Percentiles rank a stretch among this genome's conserved stretches.
These are phyloP conservation scores for Tethya wilhelma DNA, from an alignment of 37 sponge, comb jelly and placozoan species.

Conservation along the genomic window DNA sequence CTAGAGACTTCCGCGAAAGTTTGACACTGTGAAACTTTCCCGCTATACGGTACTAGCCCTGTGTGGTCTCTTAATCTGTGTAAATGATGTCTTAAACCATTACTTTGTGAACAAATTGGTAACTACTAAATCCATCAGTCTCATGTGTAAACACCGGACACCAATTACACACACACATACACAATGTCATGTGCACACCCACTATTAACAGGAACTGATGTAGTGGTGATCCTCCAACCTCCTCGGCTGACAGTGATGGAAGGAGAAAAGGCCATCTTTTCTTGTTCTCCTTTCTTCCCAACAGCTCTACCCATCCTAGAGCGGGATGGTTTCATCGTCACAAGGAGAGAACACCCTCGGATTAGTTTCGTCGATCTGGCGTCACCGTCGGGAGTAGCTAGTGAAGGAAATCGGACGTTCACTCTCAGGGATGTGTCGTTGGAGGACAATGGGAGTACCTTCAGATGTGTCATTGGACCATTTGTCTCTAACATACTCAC, in stretches of 20 bases:
- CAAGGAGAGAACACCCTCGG: background rate
- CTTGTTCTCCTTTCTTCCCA: conserved; percentile 1
- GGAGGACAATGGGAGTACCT: background rate
- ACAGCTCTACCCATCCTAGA: background rate
- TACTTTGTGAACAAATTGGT: no score
- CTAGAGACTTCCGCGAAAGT: no score
- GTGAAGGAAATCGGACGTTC: conserved; percentile 2
- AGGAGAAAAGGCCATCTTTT: background rate
- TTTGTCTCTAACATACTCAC: background rate
- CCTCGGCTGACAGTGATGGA: background rate
- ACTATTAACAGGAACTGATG: no score
- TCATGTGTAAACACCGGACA: no score
- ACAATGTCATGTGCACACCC: no score
- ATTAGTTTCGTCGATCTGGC: background rate
- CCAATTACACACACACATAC: no score
- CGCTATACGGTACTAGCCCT: no score
- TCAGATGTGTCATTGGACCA: conserved; percentile 4
- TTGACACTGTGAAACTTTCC: no score
- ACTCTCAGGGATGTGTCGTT: background rate
- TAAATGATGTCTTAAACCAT: no score
- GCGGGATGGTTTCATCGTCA: background rate
- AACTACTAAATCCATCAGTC: no score
- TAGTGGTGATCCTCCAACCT: conserved; percentile 13
- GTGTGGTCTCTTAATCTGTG: no score
- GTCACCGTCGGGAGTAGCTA: background rate